Evolutionary conservation across 2,888 invertebrate genomes (phyloP), one percentile per base, ranked within the genome.

Genomic region (Amblyjoppa proteus): DNA sequence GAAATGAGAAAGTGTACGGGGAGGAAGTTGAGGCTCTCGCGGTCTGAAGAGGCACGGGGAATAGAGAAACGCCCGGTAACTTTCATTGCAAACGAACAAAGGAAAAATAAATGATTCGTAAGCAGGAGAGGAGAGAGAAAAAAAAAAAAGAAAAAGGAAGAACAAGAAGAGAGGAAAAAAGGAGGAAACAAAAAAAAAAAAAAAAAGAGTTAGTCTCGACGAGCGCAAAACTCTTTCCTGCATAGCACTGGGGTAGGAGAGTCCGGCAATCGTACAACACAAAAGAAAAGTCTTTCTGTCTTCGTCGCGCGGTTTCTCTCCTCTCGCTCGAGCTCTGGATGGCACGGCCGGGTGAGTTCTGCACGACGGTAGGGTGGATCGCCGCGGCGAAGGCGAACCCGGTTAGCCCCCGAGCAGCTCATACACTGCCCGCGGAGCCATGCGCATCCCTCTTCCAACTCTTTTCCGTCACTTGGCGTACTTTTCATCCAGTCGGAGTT

Each of bases 41-140:
- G 84, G 34, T 81, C 58, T 77, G 74, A n/a, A 84, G 51, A 58
- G n/a, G 20, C 34, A 20, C 41, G 51, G 64, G 53, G 69, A 34
- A 41, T 41, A 20, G 49, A 31, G 31, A 69, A 41, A 20, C 38
- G 38, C 66, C 45, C 73, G 73, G 73, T 41, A 81, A 84, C 81
- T 79, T 79, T 80, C 49, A 69, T 87, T 78, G 86, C 76, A n/a
- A 70, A 9, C 51, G 64, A 70, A 77, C 70, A 69, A 85, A 80
- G 75, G 75, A 81, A 77, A 79, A 69, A 74, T 73, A 81, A 77
- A 80, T 77, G 77, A 83, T 83, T 78, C 74, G 77, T 69, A 76
- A 77, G 75, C 61, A 38, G 53, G 68, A 69, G 58, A 76, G 49
- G 20, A 38, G 53, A 41, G 51, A 80, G 25, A 81, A 69, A 28